Evolutionary conservation across 2,797 vertebrate species (phyloP).

Genomic region (Hemibagrus guttatus): DNA sequence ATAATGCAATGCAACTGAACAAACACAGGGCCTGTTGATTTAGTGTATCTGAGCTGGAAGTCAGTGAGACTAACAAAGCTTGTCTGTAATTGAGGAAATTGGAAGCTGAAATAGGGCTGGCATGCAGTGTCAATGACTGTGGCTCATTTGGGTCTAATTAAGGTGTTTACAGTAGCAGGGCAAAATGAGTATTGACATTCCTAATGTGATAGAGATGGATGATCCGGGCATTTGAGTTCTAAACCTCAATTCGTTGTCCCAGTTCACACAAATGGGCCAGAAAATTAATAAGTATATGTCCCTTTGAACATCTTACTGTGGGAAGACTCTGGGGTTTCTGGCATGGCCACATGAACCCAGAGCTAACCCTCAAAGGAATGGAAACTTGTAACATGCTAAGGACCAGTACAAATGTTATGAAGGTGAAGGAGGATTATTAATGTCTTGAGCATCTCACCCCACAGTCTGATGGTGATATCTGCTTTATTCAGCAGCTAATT

Average conservation of each 20-base stretch:
- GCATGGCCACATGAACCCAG: slow-evolving; percentile 13
- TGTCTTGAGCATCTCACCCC: slow-evolving; percentile 55
- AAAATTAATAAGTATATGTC: slow-evolving; percentile 31
- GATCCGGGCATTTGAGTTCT: slow-evolving; percentile 31
- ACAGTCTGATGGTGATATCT: slow-evolving; percentile 60
- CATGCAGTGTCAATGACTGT: slow-evolving; percentile 62
- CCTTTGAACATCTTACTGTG: slow-evolving; percentile 35
- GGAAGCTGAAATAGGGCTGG: slow-evolving; percentile 62
- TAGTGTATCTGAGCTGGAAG: slow-evolving; percentile 62
- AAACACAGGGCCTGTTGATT: slow-evolving; percentile 77
- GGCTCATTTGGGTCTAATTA: slow-evolving; percentile 68
- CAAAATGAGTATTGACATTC: slow-evolving; percentile 70
- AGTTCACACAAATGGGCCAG: slow-evolving; percentile 29
- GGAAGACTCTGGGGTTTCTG: slow-evolving; percentile 34
- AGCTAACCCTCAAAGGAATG: slow-evolving; percentile 33
- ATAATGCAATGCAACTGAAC: slow-evolving; percentile 88
- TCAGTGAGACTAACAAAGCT: slow-evolving; percentile 53
- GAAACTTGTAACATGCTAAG: slow-evolving; percentile 37
- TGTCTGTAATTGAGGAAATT: slow-evolving; percentile 67
- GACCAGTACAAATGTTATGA: slow-evolving; percentile 61
- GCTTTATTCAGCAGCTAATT: slow-evolving; percentile 69
- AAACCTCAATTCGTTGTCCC: slow-evolving; percentile 33
- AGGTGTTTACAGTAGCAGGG: slow-evolving; percentile 65
- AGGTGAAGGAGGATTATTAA: slow-evolving; percentile 65
- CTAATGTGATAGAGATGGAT: slow-evolving; percentile 73